Conservation (phyloP, 2,797 vertebrate species). For the Neomorphus geoffroyi region DNA sequence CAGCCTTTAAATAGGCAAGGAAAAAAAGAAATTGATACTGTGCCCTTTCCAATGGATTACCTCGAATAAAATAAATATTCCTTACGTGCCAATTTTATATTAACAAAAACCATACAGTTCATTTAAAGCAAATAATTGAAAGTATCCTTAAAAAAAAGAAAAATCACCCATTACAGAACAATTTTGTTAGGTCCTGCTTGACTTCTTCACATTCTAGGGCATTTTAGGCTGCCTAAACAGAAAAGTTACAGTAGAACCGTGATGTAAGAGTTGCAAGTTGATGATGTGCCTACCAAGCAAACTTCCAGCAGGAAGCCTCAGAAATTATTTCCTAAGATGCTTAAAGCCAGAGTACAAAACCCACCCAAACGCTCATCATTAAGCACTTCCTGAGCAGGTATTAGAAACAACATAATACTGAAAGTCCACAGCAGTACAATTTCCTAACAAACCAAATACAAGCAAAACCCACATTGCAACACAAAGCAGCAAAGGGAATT, state of each 20-base stretch:
- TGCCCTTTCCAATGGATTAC: not conserved
- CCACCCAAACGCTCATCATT: not conserved
- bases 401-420: not conserved
- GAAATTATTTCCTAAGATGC: not conserved
- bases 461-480: slow-evolving; percentile 17
- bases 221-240: not conserved
- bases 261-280: not conserved
- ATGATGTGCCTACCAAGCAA: not conserved
- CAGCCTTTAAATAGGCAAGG: not conserved
- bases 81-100: not conserved
- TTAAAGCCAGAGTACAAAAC: not conserved
- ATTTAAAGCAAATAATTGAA: not conserved
- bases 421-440: slow-evolving; percentile 14
- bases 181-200: not conserved
- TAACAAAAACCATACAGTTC: not conserved
- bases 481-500: slow-evolving; percentile 8
- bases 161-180: not conserved
- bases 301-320: not conserved
- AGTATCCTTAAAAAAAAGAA: not conserved
- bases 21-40: not conserved
- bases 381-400: slow-evolving; percentile 28
- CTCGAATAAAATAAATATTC: not conserved
- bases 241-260: not conserved
- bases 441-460: not conserved
- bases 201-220: not conserved